These are phyloP conservation scores for Acanthopleura granulata DNA, from an alignment of 2,888 invertebrate genomes.

Conservation along the genomic window DNA sequence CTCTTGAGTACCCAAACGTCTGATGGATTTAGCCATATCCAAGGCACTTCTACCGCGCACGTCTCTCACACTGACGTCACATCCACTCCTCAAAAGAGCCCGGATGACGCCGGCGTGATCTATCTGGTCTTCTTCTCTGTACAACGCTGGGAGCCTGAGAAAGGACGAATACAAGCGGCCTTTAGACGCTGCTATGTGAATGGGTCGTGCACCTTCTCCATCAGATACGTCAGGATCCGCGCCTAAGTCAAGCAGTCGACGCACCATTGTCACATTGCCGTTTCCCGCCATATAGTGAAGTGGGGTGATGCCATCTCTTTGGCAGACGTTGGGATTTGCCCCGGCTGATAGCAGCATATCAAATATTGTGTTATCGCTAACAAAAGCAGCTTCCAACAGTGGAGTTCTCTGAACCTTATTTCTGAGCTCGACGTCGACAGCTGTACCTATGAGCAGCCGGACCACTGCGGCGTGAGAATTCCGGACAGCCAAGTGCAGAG, in stretches of 20 bases:
- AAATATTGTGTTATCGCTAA: conserved; percentile 25
- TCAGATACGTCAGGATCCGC: conserved; percentile 25
- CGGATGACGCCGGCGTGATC: conserved; percentile 7
- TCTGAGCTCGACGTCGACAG: neutral
- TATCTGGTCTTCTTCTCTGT: conserved; percentile 20
- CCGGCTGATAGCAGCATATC: conserved; percentile 23
- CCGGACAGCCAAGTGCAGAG: conserved; percentile 29
- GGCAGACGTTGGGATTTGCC: conserved; percentile 13
- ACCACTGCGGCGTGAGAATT: conserved; percentile 22
- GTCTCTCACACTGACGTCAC: conserved; percentile 15
- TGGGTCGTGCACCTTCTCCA: conserved; percentile 26
- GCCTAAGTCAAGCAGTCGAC: conserved; percentile 21
- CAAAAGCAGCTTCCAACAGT: conserved; percentile 27
- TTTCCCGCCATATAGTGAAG: conserved; percentile 36
- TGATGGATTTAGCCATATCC: conserved; percentile 16
- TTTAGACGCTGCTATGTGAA: conserved; percentile 32
- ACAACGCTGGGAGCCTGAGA: conserved; percentile 28
- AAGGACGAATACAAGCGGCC: conserved; percentile 28
- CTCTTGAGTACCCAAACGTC: neutral
- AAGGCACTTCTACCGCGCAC: conserved; percentile 7
- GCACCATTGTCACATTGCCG: conserved; percentile 26
- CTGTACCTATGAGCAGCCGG: neutral
- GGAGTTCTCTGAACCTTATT: conserved; percentile 25
- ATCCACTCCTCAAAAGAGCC: conserved; percentile 7
- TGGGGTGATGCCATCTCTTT: conserved; percentile 11